Base-by-base conservation (phyloP, 30 jellyfish, hydroid and myxozoan species). In the Pelagia noctiluca region DNA sequence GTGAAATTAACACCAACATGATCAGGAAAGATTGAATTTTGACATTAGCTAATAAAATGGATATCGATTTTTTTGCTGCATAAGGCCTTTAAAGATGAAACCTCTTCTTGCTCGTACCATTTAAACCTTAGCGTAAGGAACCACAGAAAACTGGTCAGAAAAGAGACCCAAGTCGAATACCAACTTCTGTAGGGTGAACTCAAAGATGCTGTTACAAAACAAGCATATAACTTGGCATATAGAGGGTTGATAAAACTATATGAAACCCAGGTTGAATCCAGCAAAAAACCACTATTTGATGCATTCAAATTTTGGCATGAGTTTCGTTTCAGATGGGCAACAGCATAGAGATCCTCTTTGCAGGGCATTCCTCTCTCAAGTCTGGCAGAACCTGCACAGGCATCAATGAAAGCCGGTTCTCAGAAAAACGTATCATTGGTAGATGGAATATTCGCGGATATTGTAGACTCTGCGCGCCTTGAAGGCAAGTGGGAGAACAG, bases 121-220 rank as follows among this genome's bases (percentile, higher is more conserved):
- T 32, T 0, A 18, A n/a, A 71, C 35, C 42, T 19, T 26, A 34
- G 84, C 46, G 77, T 42, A 18, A 67, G 48, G 35, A 71, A 71
- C 42, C 84, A 71, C 76, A 0, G 48, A n/a, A 71, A 71, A 42
- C 48, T 22, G 33, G 83, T 78, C 70, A 48, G 84, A 18, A 36
- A 35, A 35, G 83, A 63, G 83, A 48, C 36, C 28, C 34, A 30
- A 63, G 84, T 36, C 35, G 46, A 31, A 42, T 78, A 57, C 73
- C 53, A 36, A 34, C 38, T 53, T n/a, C 73, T 78, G 70, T 35
- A 38, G 72, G 83, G 37, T 22, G 72, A 60, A 34, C 83, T 78
- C 16, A 78, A 78, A 78, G 73, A 78, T 63, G 83, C 86, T 29
- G 89, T 78, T 38, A 78, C 85, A 2, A 73, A 78, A 53, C 84